Percentiles rank a stretch among this genome's conserved stretches.
Evolutionary conservation across 2,797 vertebrate genomes (phyloP).

Genomic region (Perodicticus potto): DNA sequence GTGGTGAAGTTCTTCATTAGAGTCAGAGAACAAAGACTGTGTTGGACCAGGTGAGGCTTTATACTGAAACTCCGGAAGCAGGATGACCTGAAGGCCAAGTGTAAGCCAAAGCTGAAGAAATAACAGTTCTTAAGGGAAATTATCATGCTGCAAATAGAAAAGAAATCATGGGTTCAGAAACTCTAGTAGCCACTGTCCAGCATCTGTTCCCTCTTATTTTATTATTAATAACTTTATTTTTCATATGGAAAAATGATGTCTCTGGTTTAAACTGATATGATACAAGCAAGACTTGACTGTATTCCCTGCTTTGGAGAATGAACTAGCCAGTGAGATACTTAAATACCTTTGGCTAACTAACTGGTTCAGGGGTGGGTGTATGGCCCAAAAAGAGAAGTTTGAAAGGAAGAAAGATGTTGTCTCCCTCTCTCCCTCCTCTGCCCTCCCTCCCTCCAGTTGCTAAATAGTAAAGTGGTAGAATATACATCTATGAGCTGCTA

Average conservation of each 20-base stretch:
- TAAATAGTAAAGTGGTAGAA: not conserved
- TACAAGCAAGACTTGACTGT: not conserved
- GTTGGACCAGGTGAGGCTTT: not conserved
- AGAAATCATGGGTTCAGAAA: not conserved
- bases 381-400: not conserved
- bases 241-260: not conserved
- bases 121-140: not conserved
- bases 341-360: not conserved
- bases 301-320: not conserved
- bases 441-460: not conserved
- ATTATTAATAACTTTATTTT: not conserved
- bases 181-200: accelerated
- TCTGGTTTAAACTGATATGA: not conserved
- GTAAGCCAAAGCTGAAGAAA: not conserved
- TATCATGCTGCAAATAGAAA: not conserved
- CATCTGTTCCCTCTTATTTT: not conserved
- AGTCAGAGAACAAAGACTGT: not conserved
- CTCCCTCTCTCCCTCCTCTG: not conserved
- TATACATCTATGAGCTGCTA: not conserved
- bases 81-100: not conserved
- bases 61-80: not conserved
- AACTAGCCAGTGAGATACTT: not conserved
- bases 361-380: not conserved
- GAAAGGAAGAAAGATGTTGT: not conserved
- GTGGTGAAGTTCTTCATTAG: not conserved